A percentile compares a stretch with the other conserved stretches of the same genome.
Conservation (phyloP, 1,140 invertebrate genomes). For the Goniozus legneri region DNA sequence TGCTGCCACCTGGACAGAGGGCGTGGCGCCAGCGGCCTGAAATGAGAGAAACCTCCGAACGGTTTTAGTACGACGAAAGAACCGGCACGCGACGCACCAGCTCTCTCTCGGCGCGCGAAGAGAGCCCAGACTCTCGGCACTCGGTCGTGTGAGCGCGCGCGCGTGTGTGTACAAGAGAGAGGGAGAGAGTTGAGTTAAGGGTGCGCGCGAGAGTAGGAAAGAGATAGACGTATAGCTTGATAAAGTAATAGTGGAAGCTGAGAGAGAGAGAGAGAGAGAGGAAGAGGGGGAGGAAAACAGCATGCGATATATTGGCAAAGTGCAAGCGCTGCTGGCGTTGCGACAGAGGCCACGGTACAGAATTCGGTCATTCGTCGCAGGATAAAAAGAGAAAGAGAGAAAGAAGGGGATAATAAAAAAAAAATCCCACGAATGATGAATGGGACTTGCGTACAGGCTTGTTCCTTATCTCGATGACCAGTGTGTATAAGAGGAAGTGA, state of each 20-base stretch:
- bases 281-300: slow-evolving; percentile 3
- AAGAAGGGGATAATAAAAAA: neutral
- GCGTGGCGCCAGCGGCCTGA: slow-evolving; percentile 52
- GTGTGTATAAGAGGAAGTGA: no score
- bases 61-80: slow-evolving; percentile 34
- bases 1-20: slow-evolving; percentile 49
- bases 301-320: no score
- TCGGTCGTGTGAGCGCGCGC: slow-evolving; percentile 8
- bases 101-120: slow-evolving; percentile 16
- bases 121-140: no score
- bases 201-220: neutral
- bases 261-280: slow-evolving; percentile 9
- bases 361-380: no score
- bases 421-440: no score
- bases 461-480: no score
- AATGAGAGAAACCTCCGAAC: no score
- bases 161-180: slow-evolving; percentile 1
- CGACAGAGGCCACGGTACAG: no score
- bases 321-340: no score
- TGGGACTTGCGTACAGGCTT: no score
- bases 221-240: neutral
- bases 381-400: neutral
- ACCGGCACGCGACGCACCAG: slow-evolving; percentile 32
- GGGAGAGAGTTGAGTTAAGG: neutral
- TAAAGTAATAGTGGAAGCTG: no score